Conservation (phyloP, 1,140 invertebrate species). For the Delia radicum region DNA sequence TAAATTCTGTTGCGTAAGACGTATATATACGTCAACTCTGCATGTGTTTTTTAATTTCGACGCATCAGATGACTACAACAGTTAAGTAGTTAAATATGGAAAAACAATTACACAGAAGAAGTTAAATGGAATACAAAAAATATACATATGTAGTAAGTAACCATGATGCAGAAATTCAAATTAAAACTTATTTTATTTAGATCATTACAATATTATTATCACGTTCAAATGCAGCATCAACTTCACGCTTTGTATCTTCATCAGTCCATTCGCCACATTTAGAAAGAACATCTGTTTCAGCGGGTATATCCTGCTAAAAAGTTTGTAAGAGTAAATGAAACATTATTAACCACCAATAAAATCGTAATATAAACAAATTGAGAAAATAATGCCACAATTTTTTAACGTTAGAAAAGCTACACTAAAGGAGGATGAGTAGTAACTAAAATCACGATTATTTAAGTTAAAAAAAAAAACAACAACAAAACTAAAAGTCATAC, state of each 20-base stretch:
- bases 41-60: too few species aligned
- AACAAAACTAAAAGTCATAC: too few species aligned
- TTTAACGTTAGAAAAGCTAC: too few species aligned
- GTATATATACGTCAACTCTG: too few species aligned
- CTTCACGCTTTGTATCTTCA: slow-evolving; percentile 43
- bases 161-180: not conserved
- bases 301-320: not conserved
- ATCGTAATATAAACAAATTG: not conserved
- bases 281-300: slow-evolving; percentile 67
- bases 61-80: too few species aligned
- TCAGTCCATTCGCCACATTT: slow-evolving; percentile 60
- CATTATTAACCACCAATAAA: not conserved
- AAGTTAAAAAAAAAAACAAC: too few species aligned
- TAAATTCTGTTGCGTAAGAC: too few species aligned
- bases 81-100: too few species aligned
- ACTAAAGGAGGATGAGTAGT: too few species aligned
- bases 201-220: slow-evolving; percentile 54
- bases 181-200: slow-evolving; percentile 32
- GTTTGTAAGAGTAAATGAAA: not conserved
- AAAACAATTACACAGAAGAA: not conserved
- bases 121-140: not conserved
- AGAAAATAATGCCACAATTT: not conserved
- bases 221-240: slow-evolving; percentile 48
- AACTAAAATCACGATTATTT: too few species aligned
- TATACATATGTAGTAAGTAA: not conserved